These are phyloP conservation scores for Pampus argenteus DNA, from an alignment of 2,797 vertebrate species.

Conservation along the genomic window DNA sequence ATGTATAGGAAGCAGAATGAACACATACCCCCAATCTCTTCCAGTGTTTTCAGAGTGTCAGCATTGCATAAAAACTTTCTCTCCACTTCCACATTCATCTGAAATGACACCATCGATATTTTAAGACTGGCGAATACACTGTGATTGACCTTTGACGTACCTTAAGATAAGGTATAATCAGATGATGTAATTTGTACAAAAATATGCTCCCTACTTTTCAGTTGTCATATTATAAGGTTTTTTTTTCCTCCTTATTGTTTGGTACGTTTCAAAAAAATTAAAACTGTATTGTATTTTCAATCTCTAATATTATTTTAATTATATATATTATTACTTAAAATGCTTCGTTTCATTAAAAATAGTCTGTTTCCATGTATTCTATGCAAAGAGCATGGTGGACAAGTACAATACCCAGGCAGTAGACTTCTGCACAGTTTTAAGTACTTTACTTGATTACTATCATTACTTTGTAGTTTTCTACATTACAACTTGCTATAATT, in stretches of 20 bases:
- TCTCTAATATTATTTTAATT: no score
- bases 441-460: neutral
- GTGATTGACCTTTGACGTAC: neutral
- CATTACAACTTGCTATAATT: no score
- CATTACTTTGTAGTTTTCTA: no score
- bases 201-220: no score
- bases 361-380: neutral
- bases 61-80: conserved; percentile 84
- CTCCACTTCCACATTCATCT: conserved; percentile 87
- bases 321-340: no score
- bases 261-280: neutral
- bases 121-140: neutral
- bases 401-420: neutral
- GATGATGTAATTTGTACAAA: neutral
- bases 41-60: conserved; percentile 75
- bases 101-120: conserved; percentile 42
- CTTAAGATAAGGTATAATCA: neutral
- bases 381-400: no score
- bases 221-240: no score
- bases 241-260: neutral
- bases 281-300: neutral
- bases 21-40: conserved; percentile 79
- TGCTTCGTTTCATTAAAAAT: neutral
- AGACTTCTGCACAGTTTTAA: neutral
- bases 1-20: conserved; percentile 21